Percentiles rank a stretch among this genome's conserved stretches.
Evolutionary conservation across 2,113 vertebrate genomes (phyloP).

Genomic region (Brevimyrus niger): DNA sequence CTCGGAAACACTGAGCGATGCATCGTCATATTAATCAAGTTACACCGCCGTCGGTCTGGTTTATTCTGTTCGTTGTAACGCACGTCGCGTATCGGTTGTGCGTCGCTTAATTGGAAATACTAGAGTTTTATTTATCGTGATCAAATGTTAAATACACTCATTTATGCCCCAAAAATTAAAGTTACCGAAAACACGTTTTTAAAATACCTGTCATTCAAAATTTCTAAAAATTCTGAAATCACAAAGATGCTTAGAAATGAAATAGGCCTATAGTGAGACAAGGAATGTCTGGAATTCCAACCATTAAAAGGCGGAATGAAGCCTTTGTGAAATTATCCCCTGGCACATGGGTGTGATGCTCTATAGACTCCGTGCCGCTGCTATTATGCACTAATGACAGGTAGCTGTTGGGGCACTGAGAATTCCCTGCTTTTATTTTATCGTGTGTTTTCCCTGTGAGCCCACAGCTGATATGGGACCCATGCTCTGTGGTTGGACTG

Average conservation of each 20-base stretch:
- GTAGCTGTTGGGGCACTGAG: background rate
- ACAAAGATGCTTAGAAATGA: background rate
- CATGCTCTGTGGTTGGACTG: background rate
- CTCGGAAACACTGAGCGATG: background rate
- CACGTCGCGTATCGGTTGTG: background rate
- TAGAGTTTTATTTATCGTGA: background rate
- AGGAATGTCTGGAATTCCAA: background rate
- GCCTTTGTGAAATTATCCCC: background rate
- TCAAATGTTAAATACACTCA: background rate
- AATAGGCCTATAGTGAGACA: background rate
- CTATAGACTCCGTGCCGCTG: background rate
- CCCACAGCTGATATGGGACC: background rate
- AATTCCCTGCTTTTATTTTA: background rate
- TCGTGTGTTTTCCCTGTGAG: background rate
- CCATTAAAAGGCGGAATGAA: background rate
- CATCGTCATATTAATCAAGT: background rate
- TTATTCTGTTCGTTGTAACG: background rate
- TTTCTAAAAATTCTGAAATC: background rate
- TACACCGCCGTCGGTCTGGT: background rate
- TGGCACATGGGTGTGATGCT: background rate
- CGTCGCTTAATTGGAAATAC: background rate
- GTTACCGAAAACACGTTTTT: background rate
- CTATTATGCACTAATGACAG: background rate
- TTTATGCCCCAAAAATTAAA: background rate
- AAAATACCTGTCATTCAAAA: background rate